Base-by-base conservation (phyloP, 2,888 invertebrate species). In the Escarpia spicata region DNA sequence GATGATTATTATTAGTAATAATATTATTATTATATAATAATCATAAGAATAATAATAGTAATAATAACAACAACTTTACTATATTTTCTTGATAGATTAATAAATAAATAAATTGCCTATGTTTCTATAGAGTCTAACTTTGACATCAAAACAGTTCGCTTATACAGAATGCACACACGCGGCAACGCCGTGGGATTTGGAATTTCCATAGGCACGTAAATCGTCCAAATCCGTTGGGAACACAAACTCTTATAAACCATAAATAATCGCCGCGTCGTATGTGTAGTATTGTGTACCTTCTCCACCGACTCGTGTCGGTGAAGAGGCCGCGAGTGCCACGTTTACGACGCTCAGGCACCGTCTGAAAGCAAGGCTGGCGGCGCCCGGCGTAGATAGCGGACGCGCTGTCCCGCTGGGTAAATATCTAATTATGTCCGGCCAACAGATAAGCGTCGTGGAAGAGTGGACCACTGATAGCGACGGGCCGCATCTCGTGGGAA, bases 401-500 rank as follows among this genome's bases (percentile, higher is more conserved):
- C 75, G 75, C 75, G 19, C 19, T 75, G 75, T 6, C 75, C 75
- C 75, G 75, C 75, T 75, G 75, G n/a, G 75, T 75, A 19, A 75
- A 75, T 75, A 75, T 75, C 26, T 75, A 75, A 75, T 75, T 75
- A 75, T 75, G 75, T 26, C 75, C 75, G n/a, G 75, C 75, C 75
- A 75, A 75, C 75, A 75, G 75, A 75, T 75, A 75, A 75, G 75
- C 75, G 26, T 19, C 26, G 3, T 6, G 75, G 75, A 26, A 75
- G 75, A 75, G 3, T 6, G 19, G 75, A 3, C 75, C 75, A 26
- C 75, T 75, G 75, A 75, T 75, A 75, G 75, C 75, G 75, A 19
- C 19, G 75, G n/a, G 75, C 3, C n/a, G 75, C 6, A 75, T 75
- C n/a, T 75, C 75, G 75, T 75, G 75, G 75, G 75, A 75, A 75